Evolutionary conservation across 2,113 vertebrate species (phyloP).

Genomic region (Synchiropus splendidus): DNA sequence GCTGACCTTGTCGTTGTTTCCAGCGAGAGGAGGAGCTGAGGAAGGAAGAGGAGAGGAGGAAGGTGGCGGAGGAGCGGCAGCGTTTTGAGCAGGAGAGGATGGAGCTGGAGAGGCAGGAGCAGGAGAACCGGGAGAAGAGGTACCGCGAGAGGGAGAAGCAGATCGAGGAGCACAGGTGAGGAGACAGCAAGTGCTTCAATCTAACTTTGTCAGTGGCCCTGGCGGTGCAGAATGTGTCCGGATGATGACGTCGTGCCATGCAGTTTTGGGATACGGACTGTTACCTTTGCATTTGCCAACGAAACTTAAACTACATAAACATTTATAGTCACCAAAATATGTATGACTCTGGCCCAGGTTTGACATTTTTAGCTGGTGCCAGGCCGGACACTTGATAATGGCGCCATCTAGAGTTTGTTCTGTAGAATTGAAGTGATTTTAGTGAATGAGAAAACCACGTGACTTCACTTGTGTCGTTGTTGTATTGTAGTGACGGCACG

Average conservation of each 20-base stretch:
- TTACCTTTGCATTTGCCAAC: too few relatives aligned
- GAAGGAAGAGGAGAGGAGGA: constrained; percentile 89
- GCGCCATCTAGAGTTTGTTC: too few relatives aligned
- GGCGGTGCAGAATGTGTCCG: background rate
- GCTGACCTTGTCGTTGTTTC: background rate
- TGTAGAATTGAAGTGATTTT: too few relatives aligned
- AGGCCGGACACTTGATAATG: too few relatives aligned
- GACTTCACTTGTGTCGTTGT: too few relatives aligned
- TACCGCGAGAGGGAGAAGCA: constrained; percentile 85
- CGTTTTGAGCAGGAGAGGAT: constrained; percentile 90
- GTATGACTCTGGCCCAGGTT: background rate
- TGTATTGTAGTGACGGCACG: too few relatives aligned
- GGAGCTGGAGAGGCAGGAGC: constrained; percentile 90
- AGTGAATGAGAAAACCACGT: too few relatives aligned
- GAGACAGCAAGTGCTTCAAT: background rate
- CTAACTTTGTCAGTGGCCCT: background rate
- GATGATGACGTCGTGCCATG: background rate
- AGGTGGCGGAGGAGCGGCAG: constrained; percentile 81
- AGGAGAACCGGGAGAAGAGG: constrained; percentile 86
- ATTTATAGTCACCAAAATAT: too few relatives aligned
- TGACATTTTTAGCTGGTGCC: too few relatives aligned
- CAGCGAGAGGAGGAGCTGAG: constrained; percentile 92
- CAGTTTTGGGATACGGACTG: too few relatives aligned
- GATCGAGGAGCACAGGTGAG: constrained; percentile 91
- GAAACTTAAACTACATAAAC: too few relatives aligned